phyloP scores from a whole-genome alignment of 2,888 invertebrate species.

The Carpatolechia fugitivella region DNA sequence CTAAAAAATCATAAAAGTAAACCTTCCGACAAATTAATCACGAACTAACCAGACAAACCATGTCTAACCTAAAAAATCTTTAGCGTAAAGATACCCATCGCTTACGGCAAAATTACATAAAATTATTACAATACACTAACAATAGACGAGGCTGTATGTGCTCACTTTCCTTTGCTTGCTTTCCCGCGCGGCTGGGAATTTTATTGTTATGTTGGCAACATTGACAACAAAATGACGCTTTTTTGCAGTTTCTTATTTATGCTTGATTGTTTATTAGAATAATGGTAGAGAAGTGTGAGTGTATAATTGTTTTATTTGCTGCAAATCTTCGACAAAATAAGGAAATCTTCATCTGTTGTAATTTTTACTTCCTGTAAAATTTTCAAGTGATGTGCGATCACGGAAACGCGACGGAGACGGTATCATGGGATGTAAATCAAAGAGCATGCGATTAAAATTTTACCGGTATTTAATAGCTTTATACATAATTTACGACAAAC shows the following conservation, averaged over 20 bases:
- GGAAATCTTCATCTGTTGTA: not conserved
- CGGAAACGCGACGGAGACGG: too few species aligned
- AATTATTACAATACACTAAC: slow-evolving; percentile 5
- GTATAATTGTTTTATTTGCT: not conserved
- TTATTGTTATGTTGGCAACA: slow-evolving; percentile 2
- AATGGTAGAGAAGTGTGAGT: not conserved
- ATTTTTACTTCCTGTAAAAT: too few species aligned
- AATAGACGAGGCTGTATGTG: not conserved
- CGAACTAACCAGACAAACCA: not conserved
- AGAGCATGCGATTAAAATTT: too few species aligned
- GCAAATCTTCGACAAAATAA: not conserved
- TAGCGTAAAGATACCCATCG: slow-evolving; percentile 6
- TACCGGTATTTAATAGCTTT: too few species aligned
- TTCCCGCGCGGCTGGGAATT: slow-evolving; percentile 6
- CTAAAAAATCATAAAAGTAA: not conserved
- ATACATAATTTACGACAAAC: too few species aligned
- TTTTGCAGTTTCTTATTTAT: slow-evolving; percentile 6
- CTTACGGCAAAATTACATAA: slow-evolving; percentile 8
- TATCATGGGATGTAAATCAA: too few species aligned
- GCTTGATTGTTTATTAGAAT: not conserved
- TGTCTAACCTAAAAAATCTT: slow-evolving; percentile 5
- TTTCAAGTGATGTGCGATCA: too few species aligned
- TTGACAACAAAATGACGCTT: slow-evolving; percentile 5
- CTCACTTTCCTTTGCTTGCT: slow-evolving; percentile 1
- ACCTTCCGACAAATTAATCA: not conserved